Evolutionary conservation across 2,113 vertebrate genomes (phyloP).

Genomic region (Axis porcinus): DNA sequence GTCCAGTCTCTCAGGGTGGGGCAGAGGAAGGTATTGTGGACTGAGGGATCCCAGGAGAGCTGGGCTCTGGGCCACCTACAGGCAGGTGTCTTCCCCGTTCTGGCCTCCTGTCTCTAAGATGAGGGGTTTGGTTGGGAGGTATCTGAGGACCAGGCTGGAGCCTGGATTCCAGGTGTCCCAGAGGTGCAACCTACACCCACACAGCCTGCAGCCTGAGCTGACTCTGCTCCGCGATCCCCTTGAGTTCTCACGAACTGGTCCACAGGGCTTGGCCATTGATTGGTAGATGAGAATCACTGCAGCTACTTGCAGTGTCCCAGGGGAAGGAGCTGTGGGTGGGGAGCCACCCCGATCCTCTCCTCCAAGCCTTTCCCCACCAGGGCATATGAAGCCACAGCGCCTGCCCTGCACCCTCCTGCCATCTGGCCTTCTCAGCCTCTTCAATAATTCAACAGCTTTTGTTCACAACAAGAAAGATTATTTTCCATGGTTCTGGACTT

Average conservation of each 20-base stretch:
- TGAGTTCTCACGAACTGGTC: background rate
- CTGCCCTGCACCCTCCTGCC: background rate
- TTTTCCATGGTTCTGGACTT: slow-evolving; percentile 27
- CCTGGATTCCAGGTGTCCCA: background rate
- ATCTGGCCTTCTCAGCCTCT: slow-evolving; percentile 69
- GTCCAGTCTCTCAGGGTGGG: background rate
- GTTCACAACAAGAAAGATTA: slow-evolving; percentile 60
- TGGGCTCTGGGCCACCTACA: background rate
- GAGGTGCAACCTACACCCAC: background rate
- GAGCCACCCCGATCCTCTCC: too few species aligned
- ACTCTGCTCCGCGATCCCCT: background rate
- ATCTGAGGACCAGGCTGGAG: background rate
- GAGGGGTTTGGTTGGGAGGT: background rate
- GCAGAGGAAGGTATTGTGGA: background rate
- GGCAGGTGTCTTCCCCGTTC: background rate
- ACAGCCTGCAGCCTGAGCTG: background rate
- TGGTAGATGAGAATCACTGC: too few species aligned
- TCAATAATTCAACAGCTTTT: slow-evolving; percentile 71
- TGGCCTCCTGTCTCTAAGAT: background rate
- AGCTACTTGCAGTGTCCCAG: background rate
- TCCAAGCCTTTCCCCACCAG: fast-evolving
- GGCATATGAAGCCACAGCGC: background rate
- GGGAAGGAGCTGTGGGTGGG: background rate
- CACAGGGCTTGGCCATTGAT: background rate
- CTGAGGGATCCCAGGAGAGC: background rate